Base-by-base conservation (phyloP, 2,888 invertebrate genomes). In the Conops quadrifasciatus region DNA sequence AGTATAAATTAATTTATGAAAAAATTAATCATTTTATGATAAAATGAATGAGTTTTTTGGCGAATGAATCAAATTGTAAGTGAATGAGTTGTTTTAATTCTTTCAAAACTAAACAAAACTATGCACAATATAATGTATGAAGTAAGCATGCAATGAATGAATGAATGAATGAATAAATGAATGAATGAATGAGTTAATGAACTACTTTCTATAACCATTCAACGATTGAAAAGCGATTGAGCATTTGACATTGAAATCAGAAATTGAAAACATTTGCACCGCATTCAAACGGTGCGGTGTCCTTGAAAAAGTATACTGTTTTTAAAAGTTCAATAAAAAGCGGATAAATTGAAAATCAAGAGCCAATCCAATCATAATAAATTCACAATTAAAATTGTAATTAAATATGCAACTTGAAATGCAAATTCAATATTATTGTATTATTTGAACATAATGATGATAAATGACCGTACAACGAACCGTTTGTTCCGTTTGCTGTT, bases 311-410 rank as follows among this genome's bases (percentile, higher is more conserved):
- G 3, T 49, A 5, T 49, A 49, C 49, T 4, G n/a, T 19, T 49
- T 49, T 49, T 19, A 11, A 49, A 49, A 49, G 4, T 49, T 49
- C n/a, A 49, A 7, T 16, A 11, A 3, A 15, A 49, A 19, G 3
- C 15, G 49, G 4, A 49, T 5, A 19, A 49, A 19, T 49, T n/a
- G 49, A 15, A 49, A 49, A 19, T 16, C 13, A 11, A 43, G 11
- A 49, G 5, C 26, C 58, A 28, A 26, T 28, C 58, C 28, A 58
- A 58, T 58, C 58, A 28, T 28, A 28, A 58, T 58, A 28, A 58
- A 58, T 28, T 2, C 21, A 58, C 58, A 58, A 58, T 58, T 58
- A 58, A 58, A 58, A 58, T 28, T 58, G 58, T 16, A 58, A 58
- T 58, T 28, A 24, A 58, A 28, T 15, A 58, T 28, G 58, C 53